Base-by-base conservation (phyloP, 2,797 vertebrate species). In the Tarsius wallacei region DNA sequence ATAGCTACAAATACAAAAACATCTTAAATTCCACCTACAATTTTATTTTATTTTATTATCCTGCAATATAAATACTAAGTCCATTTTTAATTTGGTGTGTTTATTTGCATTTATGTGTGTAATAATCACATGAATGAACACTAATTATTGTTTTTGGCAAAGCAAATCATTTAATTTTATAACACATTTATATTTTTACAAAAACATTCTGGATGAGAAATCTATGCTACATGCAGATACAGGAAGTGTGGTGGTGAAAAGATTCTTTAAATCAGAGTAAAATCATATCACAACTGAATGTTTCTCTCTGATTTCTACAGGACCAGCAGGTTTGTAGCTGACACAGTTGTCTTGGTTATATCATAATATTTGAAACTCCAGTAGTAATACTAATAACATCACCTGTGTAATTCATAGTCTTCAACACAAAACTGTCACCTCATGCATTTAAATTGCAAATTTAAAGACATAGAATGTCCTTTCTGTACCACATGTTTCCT, bases 11-110 rank as follows among this genome's bases (percentile, higher is more conserved):
- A 6, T 77, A 55, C n/a, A 33, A 73, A 68, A 88, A 8, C 4
- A 55, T 57, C 84, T 86, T 49, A 59, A 93, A 63, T 31, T 66
- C 2, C 4, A 42, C 1, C 10, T 85, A 8, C 0, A 26, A 47
- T 42, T 84, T 95, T 90, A 10, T 78, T 93, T 92, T 63, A 17
- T 57, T 90, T 86, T 64, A 64, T 64, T 64, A 49, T 28, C 28
- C 71, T 36, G 22, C 42, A 22, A 92, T 49, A 36, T 59, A 21
- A 64, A 33, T n/a, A 59, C 12, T 90, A 83, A 82, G 17, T 81
- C 22, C 0, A 77, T 66, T 76, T 91, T 96, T 51, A 66, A 7
- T 66, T 71, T 85, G 12, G 1, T 57, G 6, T 11, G 0, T 24
- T 49, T 31, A 12, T 64, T 11, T 47, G 11, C 6, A 49, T 49